Base-by-base conservation (phyloP, 2,797 vertebrate species). In the Toxotes lorentzi region DNA sequence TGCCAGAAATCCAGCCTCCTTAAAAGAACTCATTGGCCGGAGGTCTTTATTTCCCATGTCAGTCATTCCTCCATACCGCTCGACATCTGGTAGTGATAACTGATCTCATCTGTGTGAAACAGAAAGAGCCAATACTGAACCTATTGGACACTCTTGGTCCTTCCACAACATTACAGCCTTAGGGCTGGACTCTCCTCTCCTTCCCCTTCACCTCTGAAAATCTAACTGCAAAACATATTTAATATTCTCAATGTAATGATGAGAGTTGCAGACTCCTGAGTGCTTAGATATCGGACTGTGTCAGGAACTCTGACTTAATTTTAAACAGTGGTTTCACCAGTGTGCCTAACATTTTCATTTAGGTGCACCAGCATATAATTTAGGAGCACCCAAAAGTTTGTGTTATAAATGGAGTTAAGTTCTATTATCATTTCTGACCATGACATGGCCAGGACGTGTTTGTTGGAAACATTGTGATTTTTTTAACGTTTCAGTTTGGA, bases 161-260 rank as follows among this genome's bases (percentile, higher is more conserved):
- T 76, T 17, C 41, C 7, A 50, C 21, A 48, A 54, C 35, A 73
- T n/a, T 7, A 5, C 48, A 76, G 40, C 57, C 66, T 57, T 59
- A 57, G 48, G n/a, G 38, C 27, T 58, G 3, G 13, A 27, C n/a
- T 81, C 61, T 32, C 47, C 4, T 61, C 51, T 76, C 7, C n/a
- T 58, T n/a, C 35, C 27, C 19, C 5, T 70, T 81, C 59, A 64
- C 34, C 30, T 77, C 61, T 82, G 32, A 70, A 79, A 70, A 53
- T 66, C 57, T 4, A 14, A 74, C 48, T 47, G 67, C 62, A 76
- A 81, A 88, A 78, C 72, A 76, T 70, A 70, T 79, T 84, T 77
- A 71, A 75, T 86, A 83, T 84, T 80, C 40, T 65, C 13, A 1
- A 19, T 58, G 77, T 70, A 53, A 48, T 68, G 21, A 24, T n/a